phyloP scores from a whole-genome alignment of 35 echinoderm and acorn worm genomes.

The Ophiothrix spiculata region DNA sequence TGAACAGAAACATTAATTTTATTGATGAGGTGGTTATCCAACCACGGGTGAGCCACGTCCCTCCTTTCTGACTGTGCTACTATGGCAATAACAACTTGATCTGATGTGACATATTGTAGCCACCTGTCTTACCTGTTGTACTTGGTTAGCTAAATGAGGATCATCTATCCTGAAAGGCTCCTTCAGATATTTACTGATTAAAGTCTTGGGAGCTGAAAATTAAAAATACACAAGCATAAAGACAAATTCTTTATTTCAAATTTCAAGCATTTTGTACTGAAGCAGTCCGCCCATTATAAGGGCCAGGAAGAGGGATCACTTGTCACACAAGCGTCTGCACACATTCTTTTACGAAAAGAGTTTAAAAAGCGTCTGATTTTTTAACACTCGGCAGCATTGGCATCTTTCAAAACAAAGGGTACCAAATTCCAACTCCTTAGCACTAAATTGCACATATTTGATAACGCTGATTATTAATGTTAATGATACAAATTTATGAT shows the following conservation, averaged over 20 bases:
- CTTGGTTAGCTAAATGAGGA: neutral
- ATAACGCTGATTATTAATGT: no score
- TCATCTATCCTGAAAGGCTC: neutral
- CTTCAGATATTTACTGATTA: neutral
- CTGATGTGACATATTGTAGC: neutral
- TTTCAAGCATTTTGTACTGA: neutral
- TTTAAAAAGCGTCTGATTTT: neutral
- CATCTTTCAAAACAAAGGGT: no score
- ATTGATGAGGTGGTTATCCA: no score
- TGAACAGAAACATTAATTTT: no score
- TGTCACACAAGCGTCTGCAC: neutral
- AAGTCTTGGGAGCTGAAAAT: neutral
- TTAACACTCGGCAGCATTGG: no score
- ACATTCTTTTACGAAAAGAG: neutral
- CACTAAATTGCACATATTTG: no score
- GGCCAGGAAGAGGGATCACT: no score
- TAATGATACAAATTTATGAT: no score
- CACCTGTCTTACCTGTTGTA: neutral
- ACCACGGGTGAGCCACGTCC: no score
- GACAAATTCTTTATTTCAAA: neutral
- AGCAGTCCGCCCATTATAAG: no score
- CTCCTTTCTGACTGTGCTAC: no score
- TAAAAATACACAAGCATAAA: neutral
- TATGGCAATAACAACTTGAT: neutral
- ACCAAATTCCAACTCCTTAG: no score